Conservation (phyloP, 1,140 invertebrate genomes). For the Heliconius eleuchia region DNA sequence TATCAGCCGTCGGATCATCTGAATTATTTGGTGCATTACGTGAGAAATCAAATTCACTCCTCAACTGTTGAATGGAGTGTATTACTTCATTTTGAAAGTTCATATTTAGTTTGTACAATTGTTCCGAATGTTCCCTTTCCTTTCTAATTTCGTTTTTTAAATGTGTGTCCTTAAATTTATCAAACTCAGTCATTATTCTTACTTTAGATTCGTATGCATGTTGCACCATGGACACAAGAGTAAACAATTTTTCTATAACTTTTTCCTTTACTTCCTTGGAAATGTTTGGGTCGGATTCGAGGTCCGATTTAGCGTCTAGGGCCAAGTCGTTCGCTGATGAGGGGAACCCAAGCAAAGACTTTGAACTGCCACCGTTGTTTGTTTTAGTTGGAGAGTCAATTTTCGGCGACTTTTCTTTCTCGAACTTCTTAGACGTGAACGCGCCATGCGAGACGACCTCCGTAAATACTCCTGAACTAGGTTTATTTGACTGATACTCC, state of each 20-base stretch:
- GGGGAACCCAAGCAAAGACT: conserved; percentile 68
- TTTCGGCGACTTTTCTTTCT: conserved; percentile 53
- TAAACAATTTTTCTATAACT: conserved; percentile 72
- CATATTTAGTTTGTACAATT: conserved; percentile 75
- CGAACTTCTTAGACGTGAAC: conserved; percentile 59
- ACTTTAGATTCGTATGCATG: conserved; percentile 75
- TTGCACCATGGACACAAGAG: conserved; percentile 73
- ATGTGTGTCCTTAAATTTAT: conserved; percentile 73
- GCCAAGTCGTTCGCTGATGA: conserved; percentile 76
- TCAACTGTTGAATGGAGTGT: conserved; percentile 67
- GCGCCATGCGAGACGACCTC: conserved; percentile 73
- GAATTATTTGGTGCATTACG: conserved; percentile 54
- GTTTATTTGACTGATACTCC: conserved; percentile 71
- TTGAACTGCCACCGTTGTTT: conserved; percentile 54
- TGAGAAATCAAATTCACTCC: conserved; percentile 69
- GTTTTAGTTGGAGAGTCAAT: conserved; percentile 46
- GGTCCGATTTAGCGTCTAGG: conserved; percentile 70
- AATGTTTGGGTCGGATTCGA: conserved; percentile 74
- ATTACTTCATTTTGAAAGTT: conserved; percentile 76
- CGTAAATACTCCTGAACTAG: conserved; percentile 70
- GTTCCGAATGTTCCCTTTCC: conserved; percentile 73
- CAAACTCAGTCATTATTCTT: conserved; percentile 69
- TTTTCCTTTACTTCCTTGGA: conserved; percentile 73
- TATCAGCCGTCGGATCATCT: conserved; percentile 45
- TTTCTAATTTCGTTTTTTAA: conserved; percentile 66